Evolutionary conservation across 2,113 vertebrate genomes (phyloP).

Genomic region (Excalfactoria chinensis): DNA sequence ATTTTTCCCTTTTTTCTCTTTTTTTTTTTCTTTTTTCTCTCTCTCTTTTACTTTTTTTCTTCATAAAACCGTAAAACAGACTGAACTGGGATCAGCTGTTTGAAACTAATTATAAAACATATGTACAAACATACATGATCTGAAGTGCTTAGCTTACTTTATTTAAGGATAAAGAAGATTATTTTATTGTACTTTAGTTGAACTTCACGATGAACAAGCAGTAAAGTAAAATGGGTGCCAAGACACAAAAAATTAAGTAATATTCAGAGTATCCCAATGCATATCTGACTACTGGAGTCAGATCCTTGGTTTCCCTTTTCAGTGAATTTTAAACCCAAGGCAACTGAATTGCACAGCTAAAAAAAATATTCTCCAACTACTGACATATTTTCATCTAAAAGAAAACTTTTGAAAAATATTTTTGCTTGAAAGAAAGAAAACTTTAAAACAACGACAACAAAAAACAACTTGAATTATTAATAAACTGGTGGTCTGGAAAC

Average conservation of each 20-base stretch:
- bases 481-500: background rate
- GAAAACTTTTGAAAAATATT: background rate
- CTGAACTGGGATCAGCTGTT: background rate
- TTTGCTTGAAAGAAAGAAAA: background rate
- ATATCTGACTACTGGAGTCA: background rate
- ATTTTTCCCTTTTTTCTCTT: background rate
- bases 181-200: conserved; percentile 34
- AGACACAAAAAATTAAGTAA: background rate
- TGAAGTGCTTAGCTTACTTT: background rate
- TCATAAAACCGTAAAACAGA: background rate
- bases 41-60: background rate
- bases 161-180: conserved; percentile 52
- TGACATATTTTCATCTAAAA: background rate
- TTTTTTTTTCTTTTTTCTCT: background rate
- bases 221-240: background rate
- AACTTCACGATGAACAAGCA: conserved; percentile 18
- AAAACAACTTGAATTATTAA: background rate
- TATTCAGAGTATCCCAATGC: background rate
- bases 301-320: background rate
- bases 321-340: background rate
- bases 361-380: background rate
- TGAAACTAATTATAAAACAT: background rate
- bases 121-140: rapidly evolving
- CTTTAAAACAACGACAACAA: background rate
- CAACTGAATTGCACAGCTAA: background rate